These are phyloP conservation scores for Apostichopus leukothele DNA, from an alignment of 53 echinoderm and acorn worm species.

Conservation along the genomic window DNA sequence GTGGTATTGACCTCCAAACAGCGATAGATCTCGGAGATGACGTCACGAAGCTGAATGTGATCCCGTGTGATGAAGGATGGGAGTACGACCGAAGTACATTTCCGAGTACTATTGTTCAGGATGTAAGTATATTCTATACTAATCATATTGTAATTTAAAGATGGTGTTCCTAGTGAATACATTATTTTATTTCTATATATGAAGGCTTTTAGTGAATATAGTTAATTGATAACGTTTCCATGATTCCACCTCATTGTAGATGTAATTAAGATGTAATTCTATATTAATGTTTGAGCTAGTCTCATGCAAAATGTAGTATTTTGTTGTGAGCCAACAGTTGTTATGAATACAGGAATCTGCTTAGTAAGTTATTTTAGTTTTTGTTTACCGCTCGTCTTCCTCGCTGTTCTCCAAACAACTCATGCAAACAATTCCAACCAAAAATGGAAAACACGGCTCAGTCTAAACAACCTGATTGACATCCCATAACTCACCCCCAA, in stretches of 20 bases:
- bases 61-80: conserved; percentile 34
- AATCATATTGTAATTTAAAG: neutral
- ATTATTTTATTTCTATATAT: neutral
- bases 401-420: too few species aligned
- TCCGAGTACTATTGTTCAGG: conserved; percentile 3
- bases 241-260: neutral
- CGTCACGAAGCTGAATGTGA: neutral
- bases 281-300: neutral
- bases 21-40: neutral
- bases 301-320: neutral
- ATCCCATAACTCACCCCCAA: too few species aligned
- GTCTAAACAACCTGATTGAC: too few species aligned
- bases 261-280: neutral
- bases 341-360: too few species aligned
- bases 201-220: neutral
- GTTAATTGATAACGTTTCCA: neutral
- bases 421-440: too few species aligned
- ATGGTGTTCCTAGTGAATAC: neutral
- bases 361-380: too few species aligned
- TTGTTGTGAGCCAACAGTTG: too few species aligned
- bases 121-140: conserved; percentile 2
- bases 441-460: too few species aligned
- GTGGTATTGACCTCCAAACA: conserved; percentile 17
- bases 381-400: too few species aligned
- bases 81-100: conserved; percentile 7